phyloP scores from a whole-genome alignment of 2,888 invertebrate genomes.

The Sicus ferrugineus region DNA sequence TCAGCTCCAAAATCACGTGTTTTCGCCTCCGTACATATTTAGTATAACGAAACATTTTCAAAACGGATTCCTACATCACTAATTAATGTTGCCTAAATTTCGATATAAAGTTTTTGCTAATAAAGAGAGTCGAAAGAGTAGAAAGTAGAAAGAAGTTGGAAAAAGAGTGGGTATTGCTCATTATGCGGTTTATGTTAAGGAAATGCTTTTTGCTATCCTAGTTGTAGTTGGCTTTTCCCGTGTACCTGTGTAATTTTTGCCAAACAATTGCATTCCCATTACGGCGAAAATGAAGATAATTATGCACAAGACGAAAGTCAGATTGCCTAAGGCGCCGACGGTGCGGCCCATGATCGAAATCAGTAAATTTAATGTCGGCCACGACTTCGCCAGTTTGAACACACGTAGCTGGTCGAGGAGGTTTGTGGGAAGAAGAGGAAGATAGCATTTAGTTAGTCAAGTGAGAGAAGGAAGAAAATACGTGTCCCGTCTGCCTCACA shows the following conservation, averaged over 20 bases:
- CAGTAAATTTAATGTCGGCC: conserved; percentile 97
- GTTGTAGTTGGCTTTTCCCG: conserved; percentile 34
- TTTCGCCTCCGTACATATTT: too few relatives aligned
- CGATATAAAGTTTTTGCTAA: not conserved
- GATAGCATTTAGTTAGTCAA: not conserved
- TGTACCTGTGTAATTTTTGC: conserved; percentile 84
- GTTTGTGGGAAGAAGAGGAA: not conserved
- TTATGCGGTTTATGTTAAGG: conserved; percentile 32
- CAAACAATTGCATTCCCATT: conserved; percentile 99
- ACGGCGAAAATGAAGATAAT: conserved; percentile 99
- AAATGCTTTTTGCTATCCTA: conserved; percentile 33
- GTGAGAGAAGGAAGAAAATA: conserved; percentile 20
- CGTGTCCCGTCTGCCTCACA: not conserved
- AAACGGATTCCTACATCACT: conserved; percentile 2
- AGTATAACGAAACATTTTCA: too few relatives aligned
- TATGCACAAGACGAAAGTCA: conserved; percentile 97
- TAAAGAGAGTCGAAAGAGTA: conserved; percentile 19
- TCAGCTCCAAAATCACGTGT: too few relatives aligned
- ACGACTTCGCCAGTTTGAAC: conserved; percentile 98
- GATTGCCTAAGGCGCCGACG: conserved; percentile 96
- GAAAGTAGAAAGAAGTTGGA: conserved; percentile 10
- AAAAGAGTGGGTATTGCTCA: conserved; percentile 13
- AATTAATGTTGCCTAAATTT: not conserved
- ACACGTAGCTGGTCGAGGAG: conserved; percentile 81
- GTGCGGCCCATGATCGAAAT: conserved; percentile 99